Percentiles rank a stretch among this genome's conserved stretches.
Evolutionary conservation across 2,888 invertebrate genomes (phyloP).

Genomic region (Automeris io): DNA sequence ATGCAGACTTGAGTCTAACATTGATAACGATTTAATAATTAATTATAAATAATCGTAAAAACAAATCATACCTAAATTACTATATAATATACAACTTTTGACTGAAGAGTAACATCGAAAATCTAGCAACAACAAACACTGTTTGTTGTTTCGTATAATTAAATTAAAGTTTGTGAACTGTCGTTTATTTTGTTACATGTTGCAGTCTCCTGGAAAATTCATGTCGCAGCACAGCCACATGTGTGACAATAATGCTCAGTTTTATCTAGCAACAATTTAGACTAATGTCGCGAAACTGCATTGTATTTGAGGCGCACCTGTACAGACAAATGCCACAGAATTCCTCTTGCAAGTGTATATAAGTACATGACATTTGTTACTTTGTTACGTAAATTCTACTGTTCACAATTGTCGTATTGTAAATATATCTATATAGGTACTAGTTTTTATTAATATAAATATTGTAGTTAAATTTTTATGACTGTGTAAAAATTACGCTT

Average conservation of each 20-base stretch:
- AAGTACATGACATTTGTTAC: constrained; percentile 20
- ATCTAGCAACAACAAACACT: constrained; percentile 11
- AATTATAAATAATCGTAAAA: too few species aligned
- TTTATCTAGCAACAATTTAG: constrained; percentile 29
- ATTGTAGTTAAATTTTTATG: too few species aligned
- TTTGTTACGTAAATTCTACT: constrained; percentile 19
- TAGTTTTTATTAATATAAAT: too few species aligned
- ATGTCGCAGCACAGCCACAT: constrained; percentile 16
- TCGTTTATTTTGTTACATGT: constrained; percentile 31
- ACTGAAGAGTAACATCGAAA: constrained; percentile 1
- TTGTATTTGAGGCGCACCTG: constrained; percentile 25
- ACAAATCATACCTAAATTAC: too few species aligned
- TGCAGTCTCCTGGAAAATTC: constrained; percentile 20
- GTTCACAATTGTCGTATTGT: background rate
- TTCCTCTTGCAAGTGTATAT: constrained; percentile 15
- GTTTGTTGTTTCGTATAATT: constrained; percentile 17
- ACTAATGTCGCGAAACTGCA: constrained; percentile 34
- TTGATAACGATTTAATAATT: too few species aligned
- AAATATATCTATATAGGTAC: too few species aligned
- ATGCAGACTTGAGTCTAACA: too few species aligned
- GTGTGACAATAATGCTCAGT: constrained; percentile 28
- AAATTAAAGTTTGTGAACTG: constrained; percentile 27
- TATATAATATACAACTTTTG: too few species aligned
- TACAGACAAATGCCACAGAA: constrained; percentile 13
- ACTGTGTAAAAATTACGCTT: too few species aligned